Evolutionary conservation across 2,888 invertebrate genomes (phyloP).

Genomic region (Aphrophora alni): DNA sequence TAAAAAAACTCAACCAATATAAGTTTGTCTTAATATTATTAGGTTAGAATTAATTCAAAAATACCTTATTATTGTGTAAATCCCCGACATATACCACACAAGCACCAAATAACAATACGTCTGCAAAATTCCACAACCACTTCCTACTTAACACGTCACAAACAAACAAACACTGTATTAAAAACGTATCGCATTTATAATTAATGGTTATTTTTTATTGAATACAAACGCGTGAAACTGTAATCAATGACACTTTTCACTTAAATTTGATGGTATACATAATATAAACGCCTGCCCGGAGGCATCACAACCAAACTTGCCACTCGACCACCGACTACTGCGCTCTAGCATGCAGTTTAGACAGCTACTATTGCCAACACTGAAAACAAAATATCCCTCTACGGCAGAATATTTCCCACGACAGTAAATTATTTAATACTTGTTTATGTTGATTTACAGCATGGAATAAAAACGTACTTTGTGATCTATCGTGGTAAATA

Average conservation of each 20-base stretch:
- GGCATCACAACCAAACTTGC: neutral
- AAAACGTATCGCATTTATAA: neutral
- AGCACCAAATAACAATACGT: neutral
- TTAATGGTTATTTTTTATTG: neutral
- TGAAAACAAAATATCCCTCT: neutral
- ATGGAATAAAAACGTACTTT: too few relatives aligned
- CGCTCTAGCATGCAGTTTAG: slow-evolving; percentile 2
- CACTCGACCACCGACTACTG: neutral
- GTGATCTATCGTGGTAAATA: too few relatives aligned
- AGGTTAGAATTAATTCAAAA: too few relatives aligned
- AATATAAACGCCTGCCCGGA: neutral
- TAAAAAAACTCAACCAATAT: too few relatives aligned
- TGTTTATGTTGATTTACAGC: too few relatives aligned
- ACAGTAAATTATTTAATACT: neutral
- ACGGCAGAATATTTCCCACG: neutral
- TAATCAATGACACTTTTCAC: slow-evolving; percentile 5
- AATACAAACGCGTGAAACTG: neutral
- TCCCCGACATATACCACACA: neutral
- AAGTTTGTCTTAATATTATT: too few relatives aligned
- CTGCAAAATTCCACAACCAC: slow-evolving; percentile 9
- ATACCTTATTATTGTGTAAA: neutral
- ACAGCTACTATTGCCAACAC: neutral
- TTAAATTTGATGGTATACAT: neutral
- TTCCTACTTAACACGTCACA: neutral
- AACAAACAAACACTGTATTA: neutral